Evolutionary conservation across 1,140 invertebrate genomes (phyloP).

Genomic region (Lepeophtheirus salmonis): DNA sequence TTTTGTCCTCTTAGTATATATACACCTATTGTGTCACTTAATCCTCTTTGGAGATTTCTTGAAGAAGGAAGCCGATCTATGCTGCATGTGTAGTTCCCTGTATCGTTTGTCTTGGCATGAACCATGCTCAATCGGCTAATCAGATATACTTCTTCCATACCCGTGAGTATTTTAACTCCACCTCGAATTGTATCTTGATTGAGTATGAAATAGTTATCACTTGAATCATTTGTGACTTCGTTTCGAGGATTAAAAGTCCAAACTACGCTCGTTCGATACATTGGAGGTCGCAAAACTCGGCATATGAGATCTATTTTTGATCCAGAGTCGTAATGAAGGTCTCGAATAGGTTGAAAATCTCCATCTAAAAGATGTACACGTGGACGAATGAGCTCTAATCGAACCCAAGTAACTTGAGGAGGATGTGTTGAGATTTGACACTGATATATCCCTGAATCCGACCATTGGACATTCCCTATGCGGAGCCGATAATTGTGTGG

Average conservation of each 20-base stretch:
- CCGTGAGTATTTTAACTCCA: conserved; percentile 10
- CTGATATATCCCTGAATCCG: conserved; percentile 8
- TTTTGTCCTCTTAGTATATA: conserved; percentile 4
- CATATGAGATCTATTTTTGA: conserved; percentile 6
- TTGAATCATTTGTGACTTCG: neutral
- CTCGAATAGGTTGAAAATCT: conserved; percentile 1
- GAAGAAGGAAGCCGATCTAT: neutral
- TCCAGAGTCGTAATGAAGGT: conserved; percentile 12
- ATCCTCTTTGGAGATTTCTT: neutral
- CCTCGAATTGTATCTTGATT: conserved; percentile 8
- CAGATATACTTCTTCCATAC: neutral
- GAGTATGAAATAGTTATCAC: conserved; percentile 2
- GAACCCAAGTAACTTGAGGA: neutral
- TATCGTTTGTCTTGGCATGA: neutral
- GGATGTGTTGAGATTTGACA: conserved; percentile 10
- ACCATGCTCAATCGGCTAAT: neutral
- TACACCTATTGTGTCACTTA: neutral
- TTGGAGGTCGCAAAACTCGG: neutral
- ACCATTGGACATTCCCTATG: conserved; percentile 10
- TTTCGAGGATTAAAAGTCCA: neutral
- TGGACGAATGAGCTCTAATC: conserved; percentile 4
- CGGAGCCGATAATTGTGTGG: conserved; percentile 8
- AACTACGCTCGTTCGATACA: neutral
- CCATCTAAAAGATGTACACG: conserved; percentile 11
- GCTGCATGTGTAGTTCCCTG: conserved; percentile 14